Evolutionary conservation across 2,888 invertebrate genomes (phyloP), one percentile per base, ranked within the genome.

Genomic region (Matsumyia berberina): DNA sequence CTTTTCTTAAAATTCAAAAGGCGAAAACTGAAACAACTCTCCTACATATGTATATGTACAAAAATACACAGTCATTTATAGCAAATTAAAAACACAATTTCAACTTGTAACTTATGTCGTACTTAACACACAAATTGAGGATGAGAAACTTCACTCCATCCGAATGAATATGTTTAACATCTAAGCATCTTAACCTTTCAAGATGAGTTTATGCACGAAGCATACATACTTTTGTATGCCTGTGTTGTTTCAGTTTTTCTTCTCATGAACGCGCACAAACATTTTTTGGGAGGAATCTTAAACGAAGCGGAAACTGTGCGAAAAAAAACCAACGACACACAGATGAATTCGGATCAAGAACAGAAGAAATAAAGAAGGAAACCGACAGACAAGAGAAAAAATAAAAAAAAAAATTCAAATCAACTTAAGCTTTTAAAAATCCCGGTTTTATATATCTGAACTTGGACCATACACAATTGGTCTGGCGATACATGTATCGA

Each of bases 141-240:
- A 64, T 55, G 44, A 31, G 5, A 57, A 64, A 57, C 24, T 37
- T 74, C n/a, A 74, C 11, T 29, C 29, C 29, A 29, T 19, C 35
- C 24, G 12, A 66, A 57, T 15, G n/a, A 62, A 62, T 55, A 24
- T 8, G 37, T 37, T 39, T 24, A 37, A 57, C 57, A 57, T 37
- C 57, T 42, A 55, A 74, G 35, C 44, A 74, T 46, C 51, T 60
- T 74, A 64, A 74, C 64, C 64, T 74, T 55, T 46, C 15, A 12
- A 33, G 73, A 53, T 55, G 42, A 53, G 15, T 57, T 57, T 37
- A 57, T n/a, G n/a, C n/a, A n/a, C n/a, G n/a, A n/a, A n/a, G n/a
- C n/a, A n/a, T n/a, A n/a, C n/a, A 55, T 73, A 49, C 39, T 39
- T 17, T 24, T 24, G 24, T 24, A 4, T 70, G 29, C 57, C 11